These are phyloP conservation scores for Lethenteron reissneri DNA, from an alignment of 2,113 vertebrate genomes.

Conservation along the genomic window DNA sequence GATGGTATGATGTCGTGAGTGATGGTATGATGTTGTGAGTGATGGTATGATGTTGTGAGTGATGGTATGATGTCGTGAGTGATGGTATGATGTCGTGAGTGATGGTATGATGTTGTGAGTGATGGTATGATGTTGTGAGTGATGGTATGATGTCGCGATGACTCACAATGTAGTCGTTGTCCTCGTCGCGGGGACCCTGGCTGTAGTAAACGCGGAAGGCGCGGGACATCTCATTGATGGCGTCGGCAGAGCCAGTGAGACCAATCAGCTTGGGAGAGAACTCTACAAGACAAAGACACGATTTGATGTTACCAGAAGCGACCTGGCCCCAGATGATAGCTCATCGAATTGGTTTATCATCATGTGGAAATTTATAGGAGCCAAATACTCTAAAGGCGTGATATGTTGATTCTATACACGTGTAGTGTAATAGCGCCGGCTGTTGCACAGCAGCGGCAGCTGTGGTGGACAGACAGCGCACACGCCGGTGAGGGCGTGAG, in stretches of 20 bases:
- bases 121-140: not conserved
- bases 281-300: conserved; percentile 25
- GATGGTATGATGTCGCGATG: not conserved
- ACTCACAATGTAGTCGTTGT: conserved; percentile 93
- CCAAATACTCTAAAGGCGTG: no score
- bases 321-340: no score
- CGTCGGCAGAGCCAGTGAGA: conserved; percentile 42
- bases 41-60: not conserved
- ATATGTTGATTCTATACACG: no score
- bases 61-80: not conserved
- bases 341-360: no score
- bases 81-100: not conserved
- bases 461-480: no score
- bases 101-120: not conserved
- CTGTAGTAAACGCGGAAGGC: conserved; percentile 80
- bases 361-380: no score
- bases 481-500: no score
- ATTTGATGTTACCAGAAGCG: no score
- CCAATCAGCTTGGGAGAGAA: conserved; percentile 81
- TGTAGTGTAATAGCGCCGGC: no score
- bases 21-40: not conserved
- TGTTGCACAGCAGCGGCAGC: no score
- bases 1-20: not conserved
- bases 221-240: conserved; percentile 48
- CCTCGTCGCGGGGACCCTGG: conserved; percentile 77